Conservation (phyloP, 2,888 invertebrate genomes). For the Pachymerium ferrugineum region DNA sequence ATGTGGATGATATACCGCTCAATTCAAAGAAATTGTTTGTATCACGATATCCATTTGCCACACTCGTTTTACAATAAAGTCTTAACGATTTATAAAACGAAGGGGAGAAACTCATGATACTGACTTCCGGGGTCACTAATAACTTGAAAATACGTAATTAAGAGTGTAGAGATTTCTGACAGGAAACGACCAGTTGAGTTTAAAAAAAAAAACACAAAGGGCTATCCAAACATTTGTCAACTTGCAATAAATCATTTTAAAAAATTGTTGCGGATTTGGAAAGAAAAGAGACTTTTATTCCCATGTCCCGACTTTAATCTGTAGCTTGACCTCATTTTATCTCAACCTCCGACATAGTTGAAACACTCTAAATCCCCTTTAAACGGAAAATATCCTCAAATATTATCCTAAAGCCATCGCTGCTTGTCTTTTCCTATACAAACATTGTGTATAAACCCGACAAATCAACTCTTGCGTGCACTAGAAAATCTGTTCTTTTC, state of each 20-base stretch:
- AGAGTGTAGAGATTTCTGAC: neutral
- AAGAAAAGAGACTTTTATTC: neutral
- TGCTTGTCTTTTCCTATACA: conserved; percentile 1
- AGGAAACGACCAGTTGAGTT: neutral
- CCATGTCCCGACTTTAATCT: conserved; percentile 1
- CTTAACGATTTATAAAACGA: too few species aligned
- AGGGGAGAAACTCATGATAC: too few species aligned
- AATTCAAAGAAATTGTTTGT: too few species aligned
- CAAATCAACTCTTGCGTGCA: conserved; percentile 15
- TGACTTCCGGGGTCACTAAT: too few species aligned
- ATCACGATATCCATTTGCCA: too few species aligned
- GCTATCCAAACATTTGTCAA: neutral
- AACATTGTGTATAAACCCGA: neutral
- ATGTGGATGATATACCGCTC: too few species aligned
- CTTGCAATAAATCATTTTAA: neutral
- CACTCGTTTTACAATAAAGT: too few species aligned
- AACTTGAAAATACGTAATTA: neutral
- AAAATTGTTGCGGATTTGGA: neutral
- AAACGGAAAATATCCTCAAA: conserved; percentile 7
- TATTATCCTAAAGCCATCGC: neutral
- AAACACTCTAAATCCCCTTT: conserved; percentile 7
- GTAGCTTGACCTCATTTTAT: conserved; percentile 27
- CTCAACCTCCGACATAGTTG: conserved; percentile 15
- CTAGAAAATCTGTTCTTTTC: neutral
- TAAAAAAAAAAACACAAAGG: neutral